phyloP scores from a whole-genome alignment of 2,797 vertebrate genomes.

The Phrynocephalus guinanensis region DNA sequence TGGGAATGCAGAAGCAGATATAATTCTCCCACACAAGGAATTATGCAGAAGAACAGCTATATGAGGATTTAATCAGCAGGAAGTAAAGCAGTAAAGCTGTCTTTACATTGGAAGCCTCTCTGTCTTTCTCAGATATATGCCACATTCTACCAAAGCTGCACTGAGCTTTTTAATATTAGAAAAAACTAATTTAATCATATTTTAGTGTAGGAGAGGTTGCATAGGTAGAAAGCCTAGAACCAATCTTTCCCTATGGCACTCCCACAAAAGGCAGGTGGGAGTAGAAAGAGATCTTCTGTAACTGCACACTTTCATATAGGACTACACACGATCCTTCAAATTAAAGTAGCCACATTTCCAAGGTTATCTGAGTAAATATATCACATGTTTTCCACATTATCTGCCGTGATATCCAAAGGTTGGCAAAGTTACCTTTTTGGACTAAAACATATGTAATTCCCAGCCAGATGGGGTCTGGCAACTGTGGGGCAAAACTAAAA shows the following conservation, averaged over 20 bases:
- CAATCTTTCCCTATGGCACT: neutral
- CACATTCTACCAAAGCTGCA: neutral
- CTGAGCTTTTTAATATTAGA: neutral
- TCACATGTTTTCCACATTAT: neutral
- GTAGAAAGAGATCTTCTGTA: neutral
- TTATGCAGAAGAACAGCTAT: neutral
- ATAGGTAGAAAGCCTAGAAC: neutral
- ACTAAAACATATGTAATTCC: neutral
- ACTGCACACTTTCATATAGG: neutral
- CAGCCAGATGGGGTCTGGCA: neutral
- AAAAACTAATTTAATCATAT: neutral
- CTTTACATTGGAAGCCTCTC: neutral
- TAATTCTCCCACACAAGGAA: neutral
- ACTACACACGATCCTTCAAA: neutral
- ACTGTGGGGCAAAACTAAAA: too few species aligned
- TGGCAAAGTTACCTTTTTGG: neutral
- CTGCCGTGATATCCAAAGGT: neutral
- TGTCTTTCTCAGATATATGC: neutral
- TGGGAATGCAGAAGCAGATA: neutral
- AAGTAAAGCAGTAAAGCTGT: neutral
- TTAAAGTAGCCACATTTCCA: neutral
- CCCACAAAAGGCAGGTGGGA: too few species aligned
- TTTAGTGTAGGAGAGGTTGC: neutral
- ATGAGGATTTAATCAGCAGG: neutral
- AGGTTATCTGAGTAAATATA: neutral